These are phyloP conservation scores for Habropoda laboriosa DNA, from an alignment of 1,140 invertebrate genomes.

Conservation along the genomic window DNA sequence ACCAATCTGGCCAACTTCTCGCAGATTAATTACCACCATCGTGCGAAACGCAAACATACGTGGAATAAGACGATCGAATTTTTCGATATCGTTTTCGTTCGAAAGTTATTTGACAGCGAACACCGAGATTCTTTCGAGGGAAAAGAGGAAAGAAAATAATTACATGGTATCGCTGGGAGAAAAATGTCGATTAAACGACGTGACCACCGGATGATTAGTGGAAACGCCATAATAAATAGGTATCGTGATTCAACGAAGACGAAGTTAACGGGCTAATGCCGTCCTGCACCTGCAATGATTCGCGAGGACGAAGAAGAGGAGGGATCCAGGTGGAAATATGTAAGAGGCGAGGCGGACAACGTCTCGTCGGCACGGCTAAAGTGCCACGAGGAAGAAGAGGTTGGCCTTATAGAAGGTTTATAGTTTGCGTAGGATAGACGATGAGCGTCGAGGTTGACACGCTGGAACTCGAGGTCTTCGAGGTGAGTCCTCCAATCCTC, in stretches of 20 bases:
- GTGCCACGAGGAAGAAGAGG: conserved; percentile 73
- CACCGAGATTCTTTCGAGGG: not conserved
- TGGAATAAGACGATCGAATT: too few relatives aligned
- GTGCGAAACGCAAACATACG: not conserved
- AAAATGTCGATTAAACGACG: conserved; percentile 45
- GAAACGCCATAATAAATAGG: conserved; percentile 28
- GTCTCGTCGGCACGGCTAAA: conserved; percentile 71
- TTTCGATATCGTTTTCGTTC: not conserved
- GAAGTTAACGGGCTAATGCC: conserved; percentile 59
- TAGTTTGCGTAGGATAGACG: conserved; percentile 76
- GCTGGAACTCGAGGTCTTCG: conserved; percentile 81
- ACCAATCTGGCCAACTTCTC: too few relatives aligned
- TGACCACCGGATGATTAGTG: conserved; percentile 34
- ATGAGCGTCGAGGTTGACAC: conserved; percentile 77
- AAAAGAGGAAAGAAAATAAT: not conserved
- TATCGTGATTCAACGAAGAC: conserved; percentile 45
- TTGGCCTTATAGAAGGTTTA: conserved; percentile 74
- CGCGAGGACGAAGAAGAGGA: conserved; percentile 66
- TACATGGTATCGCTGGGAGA: not conserved
- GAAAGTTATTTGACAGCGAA: not conserved
- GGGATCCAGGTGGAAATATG: conserved; percentile 67
- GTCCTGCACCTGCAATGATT: conserved; percentile 69
- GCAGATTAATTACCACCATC: not conserved
- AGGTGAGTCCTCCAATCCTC: conserved; percentile 74
- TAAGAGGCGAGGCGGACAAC: conserved; percentile 70